Evolutionary conservation across 2,888 invertebrate species (phyloP).

Genomic region (Anarsia innoxiella): DNA sequence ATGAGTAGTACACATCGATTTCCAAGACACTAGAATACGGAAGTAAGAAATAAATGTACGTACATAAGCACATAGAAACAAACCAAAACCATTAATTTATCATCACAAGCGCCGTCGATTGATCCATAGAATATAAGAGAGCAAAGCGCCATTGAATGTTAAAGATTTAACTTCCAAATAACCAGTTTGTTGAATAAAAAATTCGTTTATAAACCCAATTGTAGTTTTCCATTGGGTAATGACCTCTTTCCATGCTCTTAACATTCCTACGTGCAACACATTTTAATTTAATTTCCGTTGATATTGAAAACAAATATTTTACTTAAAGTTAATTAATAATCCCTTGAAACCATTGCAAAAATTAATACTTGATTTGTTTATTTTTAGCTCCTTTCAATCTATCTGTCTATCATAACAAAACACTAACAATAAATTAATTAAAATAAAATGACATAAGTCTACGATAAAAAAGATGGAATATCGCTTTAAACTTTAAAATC

Average conservation of each 20-base stretch:
- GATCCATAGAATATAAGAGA: no score
- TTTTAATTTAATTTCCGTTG: not conserved
- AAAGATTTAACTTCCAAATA: no score
- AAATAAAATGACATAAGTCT: not conserved
- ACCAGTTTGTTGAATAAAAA: no score
- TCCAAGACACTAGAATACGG: no score
- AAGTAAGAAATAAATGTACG: no score
- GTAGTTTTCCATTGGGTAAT: slow-evolving; percentile 3
- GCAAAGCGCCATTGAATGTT: no score
- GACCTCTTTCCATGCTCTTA: slow-evolving; percentile 3
- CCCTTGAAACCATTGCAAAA: not conserved
- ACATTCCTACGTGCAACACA: slow-evolving; percentile 1
- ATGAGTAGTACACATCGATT: no score
- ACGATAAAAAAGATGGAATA: not conserved
- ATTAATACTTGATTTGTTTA: slow-evolving; percentile 2
- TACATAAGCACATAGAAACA: no score
- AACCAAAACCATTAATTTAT: no score
- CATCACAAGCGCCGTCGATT: no score
- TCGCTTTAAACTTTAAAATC: not conserved
- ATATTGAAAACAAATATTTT: not conserved
- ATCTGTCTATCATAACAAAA: not conserved
- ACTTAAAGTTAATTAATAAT: not conserved
- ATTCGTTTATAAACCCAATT: not conserved
- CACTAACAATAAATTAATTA: not conserved
- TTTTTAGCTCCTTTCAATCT: not conserved